Conservation (phyloP, 2,888 invertebrate genomes). For the Monochamus alternatus region DNA sequence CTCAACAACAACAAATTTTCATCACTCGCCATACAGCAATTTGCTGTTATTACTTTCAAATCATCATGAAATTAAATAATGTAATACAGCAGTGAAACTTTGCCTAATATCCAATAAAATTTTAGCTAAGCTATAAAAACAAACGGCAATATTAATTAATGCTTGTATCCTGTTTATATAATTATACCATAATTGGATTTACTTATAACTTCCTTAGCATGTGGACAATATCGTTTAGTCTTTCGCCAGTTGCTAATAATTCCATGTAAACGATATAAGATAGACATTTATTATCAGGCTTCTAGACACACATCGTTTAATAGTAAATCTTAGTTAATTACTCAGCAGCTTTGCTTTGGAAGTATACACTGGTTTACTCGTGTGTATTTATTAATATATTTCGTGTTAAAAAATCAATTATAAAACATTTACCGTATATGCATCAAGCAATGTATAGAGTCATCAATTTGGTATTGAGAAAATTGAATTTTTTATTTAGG, state of each 20-base stretch:
- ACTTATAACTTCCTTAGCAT: neutral
- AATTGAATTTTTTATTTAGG: conserved; percentile 1
- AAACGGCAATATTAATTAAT: neutral
- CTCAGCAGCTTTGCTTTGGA: no score
- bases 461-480: conserved; percentile 1
- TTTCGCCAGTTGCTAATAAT: neutral
- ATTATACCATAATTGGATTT: neutral
- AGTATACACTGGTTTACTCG: neutral
- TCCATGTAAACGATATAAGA: no score
- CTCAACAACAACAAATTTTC: no score
- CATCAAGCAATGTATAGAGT: neutral
- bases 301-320: no score
- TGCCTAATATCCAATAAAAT: neutral
- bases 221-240: neutral
- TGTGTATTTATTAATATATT: neutral
- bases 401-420: neutral
- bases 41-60: no score
- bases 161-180: neutral
- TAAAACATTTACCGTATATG: neutral
- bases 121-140: neutral
- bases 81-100: neutral
- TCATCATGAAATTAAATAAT: neutral
- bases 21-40: no score
- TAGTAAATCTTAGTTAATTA: no score
- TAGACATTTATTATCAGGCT: no score